A percentile compares a stretch with the other conserved stretches of the same genome.
These are phyloP conservation scores for Athalia circularis DNA, from an alignment of 2,888 invertebrate genomes.

Conservation along the genomic window DNA sequence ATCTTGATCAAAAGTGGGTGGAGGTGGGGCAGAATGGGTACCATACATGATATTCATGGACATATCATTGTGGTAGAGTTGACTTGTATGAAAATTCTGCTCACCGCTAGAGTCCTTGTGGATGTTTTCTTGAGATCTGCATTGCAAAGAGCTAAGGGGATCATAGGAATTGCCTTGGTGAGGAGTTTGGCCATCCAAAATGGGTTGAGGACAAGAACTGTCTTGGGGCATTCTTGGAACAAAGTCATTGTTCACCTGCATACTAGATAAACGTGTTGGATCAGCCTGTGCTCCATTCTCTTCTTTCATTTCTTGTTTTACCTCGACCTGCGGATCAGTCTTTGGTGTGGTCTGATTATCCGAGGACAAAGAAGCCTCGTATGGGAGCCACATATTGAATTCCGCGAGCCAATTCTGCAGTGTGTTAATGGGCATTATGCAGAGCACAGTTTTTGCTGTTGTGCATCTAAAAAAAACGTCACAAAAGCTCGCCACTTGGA, in stretches of 20 bases:
- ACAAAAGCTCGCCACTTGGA: conserved; percentile 96
- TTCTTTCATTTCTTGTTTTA: conserved; percentile 68
- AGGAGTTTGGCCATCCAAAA: conserved; percentile 58
- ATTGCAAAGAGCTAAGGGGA: conserved; percentile 59
- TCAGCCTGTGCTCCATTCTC: conserved; percentile 67
- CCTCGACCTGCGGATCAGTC: conserved; percentile 58
- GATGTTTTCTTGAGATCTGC: conserved; percentile 59
- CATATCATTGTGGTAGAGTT: conserved; percentile 60
- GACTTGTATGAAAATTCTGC: conserved; percentile 49
- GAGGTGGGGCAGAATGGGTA: conserved; percentile 49
- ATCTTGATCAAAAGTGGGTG: conserved; percentile 55
- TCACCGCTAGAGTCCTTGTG: conserved; percentile 56
- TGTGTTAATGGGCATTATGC: conserved; percentile 99
- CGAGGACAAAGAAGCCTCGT: conserved; percentile 75
- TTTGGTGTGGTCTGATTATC: conserved; percentile 54
- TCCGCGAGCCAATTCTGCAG: conserved; percentile 98
- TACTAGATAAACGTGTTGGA: conserved; percentile 61
- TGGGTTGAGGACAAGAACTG: conserved; percentile 51
- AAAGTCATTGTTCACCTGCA: conserved; percentile 63
- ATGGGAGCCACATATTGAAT: conserved; percentile 97
- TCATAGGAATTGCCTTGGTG: conserved; percentile 61
- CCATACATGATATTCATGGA: conserved; percentile 62
- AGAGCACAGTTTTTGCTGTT: conserved; percentile 89
- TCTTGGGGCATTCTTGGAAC: conserved; percentile 63
- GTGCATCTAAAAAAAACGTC: conserved; percentile 97